A percentile compares a stretch with the other conserved stretches of the same genome.
Conservation (phyloP, 2,888 invertebrate species). For the Leucoptera coffeella region DNA sequence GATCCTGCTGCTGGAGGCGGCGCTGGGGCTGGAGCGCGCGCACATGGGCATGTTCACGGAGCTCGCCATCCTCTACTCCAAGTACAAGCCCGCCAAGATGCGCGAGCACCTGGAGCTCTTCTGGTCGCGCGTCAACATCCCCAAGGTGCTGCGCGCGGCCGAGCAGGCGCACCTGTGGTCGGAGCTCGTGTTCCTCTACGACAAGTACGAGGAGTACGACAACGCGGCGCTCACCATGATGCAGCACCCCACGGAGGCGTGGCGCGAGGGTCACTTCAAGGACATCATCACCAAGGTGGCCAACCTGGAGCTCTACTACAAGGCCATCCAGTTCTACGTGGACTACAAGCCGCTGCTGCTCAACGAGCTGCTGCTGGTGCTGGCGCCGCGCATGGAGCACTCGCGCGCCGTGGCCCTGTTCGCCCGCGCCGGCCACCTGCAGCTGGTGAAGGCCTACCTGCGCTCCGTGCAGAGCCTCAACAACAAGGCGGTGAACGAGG, state of each 20-base stretch:
- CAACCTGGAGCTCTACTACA: slow-evolving; percentile 98
- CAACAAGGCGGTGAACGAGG: slow-evolving; percentile 99
- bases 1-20: slow-evolving; percentile 90
- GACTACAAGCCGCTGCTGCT: slow-evolving; percentile 95
- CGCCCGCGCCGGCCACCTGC: slow-evolving; percentile 80
- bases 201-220: slow-evolving; percentile 99
- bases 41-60: slow-evolving; percentile 99
- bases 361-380: slow-evolving; percentile 91
- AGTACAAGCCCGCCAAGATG: slow-evolving; percentile 99
- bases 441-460: slow-evolving; percentile 95
- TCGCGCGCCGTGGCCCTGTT: slow-evolving; percentile 77
- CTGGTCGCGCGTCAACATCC: slow-evolving; percentile 99
- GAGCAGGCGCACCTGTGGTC: slow-evolving; percentile 99
- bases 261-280: slow-evolving; percentile 99
- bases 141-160: slow-evolving; percentile 95
- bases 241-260: slow-evolving; percentile 98
- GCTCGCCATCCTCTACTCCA: slow-evolving; percentile 96
- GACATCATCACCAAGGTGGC: slow-evolving; percentile 93
- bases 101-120: slow-evolving; percentile 97
- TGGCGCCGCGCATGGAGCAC: slow-evolving; percentile 98
- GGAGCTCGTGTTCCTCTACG: slow-evolving; percentile 97
- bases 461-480: slow-evolving; percentile 96
- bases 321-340: slow-evolving; percentile 97
- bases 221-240: slow-evolving; percentile 99
- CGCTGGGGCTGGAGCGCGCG: slow-evolving; percentile 92